A percentile compares a stretch with the other conserved stretches of the same genome.
Conservation (phyloP, 2,888 invertebrate genomes). For the Brachynemurus nebulosus region DNA sequence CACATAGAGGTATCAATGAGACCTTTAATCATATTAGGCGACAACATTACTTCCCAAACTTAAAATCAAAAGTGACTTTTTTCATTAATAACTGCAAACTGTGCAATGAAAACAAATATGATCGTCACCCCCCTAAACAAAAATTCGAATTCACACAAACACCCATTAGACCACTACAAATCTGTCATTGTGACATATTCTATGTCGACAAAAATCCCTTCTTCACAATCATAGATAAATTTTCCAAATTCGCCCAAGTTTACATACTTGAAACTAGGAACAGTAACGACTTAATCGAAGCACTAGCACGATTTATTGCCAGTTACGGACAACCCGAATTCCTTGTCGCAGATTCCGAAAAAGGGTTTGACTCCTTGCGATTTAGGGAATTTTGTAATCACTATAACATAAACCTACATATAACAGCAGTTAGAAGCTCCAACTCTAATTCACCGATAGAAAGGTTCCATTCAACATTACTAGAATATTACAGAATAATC, state of each 20-base stretch:
- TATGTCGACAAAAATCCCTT: constrained; percentile 12
- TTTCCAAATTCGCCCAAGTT: constrained; percentile 17
- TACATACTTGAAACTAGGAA: constrained; percentile 6
- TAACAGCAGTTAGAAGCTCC: constrained; percentile 13
- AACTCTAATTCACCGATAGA: constrained; percentile 16
- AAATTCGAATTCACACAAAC: constrained; percentile 6
- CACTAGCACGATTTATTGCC: not conserved
- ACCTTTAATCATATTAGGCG: constrained; percentile 11
- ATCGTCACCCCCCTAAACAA: constrained; percentile 9
- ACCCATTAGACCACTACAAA: constrained; percentile 8
- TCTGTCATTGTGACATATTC: constrained; percentile 8
- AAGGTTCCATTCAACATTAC: constrained; percentile 14
- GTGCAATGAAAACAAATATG: constrained; percentile 10
- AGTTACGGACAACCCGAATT: constrained; percentile 5
- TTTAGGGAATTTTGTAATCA: constrained; percentile 14
- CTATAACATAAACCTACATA: constrained; percentile 17
- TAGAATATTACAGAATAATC: no score
- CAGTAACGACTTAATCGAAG: not conserved
- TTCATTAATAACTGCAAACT: constrained; percentile 11
- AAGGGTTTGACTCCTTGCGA: constrained; percentile 16
- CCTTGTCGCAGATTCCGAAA: constrained; percentile 17
- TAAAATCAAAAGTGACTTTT: constrained; percentile 6
- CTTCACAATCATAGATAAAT: constrained; percentile 17
- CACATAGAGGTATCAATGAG: constrained; percentile 16
- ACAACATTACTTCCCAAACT: constrained; percentile 14